phyloP scores from a whole-genome alignment of 2,888 invertebrate genomes.

The Drosophila gaucha region DNA sequence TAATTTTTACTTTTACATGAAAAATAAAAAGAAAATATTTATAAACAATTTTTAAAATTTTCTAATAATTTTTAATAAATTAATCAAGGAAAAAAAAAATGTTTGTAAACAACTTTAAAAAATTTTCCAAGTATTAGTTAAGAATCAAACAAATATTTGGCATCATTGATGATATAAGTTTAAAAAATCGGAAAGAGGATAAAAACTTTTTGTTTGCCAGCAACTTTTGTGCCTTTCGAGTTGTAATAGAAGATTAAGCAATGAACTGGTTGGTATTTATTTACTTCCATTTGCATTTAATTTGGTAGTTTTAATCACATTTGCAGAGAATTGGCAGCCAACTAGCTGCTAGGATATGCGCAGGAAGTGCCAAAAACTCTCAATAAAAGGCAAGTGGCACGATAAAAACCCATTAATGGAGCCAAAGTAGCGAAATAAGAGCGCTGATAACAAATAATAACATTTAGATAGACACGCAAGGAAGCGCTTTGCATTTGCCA shows the following conservation, averaged over 20 bases:
- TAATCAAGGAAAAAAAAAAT: no score
- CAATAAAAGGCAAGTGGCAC: slow-evolving; percentile 57
- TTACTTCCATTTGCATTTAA: slow-evolving; percentile 36
- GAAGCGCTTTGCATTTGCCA: slow-evolving; percentile 67
- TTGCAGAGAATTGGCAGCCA: slow-evolving; percentile 34
- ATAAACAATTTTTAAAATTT: no score
- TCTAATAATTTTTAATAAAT: no score
- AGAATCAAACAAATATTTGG: neutral
- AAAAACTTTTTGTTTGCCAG: neutral
- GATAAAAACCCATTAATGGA: slow-evolving; percentile 62
- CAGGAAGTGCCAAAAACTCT: slow-evolving; percentile 45
- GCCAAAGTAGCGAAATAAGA: slow-evolving; percentile 48
- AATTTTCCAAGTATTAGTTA: neutral
- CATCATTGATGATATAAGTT: no score
- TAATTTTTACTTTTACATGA: no score
- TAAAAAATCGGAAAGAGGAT: no score
- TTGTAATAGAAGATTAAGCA: neutral
- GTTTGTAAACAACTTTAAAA: no score
- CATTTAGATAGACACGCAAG: slow-evolving; percentile 71
- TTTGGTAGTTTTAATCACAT: slow-evolving; percentile 57
- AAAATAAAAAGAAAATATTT: no score
- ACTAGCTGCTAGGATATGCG: slow-evolving; percentile 61
- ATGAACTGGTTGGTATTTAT: neutral
- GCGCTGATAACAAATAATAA: slow-evolving; percentile 71
- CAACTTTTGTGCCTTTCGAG: no score